These are phyloP conservation scores for Phasianus colchicus DNA, from an alignment of 2,113 vertebrate species.

Conservation along the genomic window DNA sequence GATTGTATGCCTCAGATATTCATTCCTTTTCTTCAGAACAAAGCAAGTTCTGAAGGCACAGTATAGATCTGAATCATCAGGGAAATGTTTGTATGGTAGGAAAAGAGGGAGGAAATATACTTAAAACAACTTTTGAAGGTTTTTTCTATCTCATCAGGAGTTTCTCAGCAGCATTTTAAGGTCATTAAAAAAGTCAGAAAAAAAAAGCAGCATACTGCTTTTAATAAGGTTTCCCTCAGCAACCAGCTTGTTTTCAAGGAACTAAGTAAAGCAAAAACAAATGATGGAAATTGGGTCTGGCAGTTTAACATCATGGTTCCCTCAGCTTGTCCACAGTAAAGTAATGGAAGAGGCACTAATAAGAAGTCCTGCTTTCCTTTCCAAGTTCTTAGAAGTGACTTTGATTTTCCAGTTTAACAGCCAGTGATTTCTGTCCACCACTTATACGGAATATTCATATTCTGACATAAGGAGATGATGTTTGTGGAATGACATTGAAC, in stretches of 20 bases:
- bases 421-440: background rate
- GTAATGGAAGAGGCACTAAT: background rate
- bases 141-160: background rate
- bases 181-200: background rate
- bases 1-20: background rate
- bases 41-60: background rate
- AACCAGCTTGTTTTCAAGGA: constrained; percentile 20
- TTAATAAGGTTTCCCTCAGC: background rate
- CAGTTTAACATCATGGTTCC: background rate
- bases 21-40: background rate
- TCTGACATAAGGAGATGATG: background rate
- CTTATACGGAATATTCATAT: background rate
- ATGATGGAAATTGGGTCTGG: background rate
- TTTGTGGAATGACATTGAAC: background rate
- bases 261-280: background rate
- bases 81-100: background rate
- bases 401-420: background rate
- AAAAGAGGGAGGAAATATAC: background rate
- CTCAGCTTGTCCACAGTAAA: background rate
- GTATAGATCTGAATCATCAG: background rate
- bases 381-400: background rate
- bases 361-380: background rate
- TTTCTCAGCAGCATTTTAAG: background rate
- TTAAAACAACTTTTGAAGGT: background rate
- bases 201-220: background rate